Base-by-base conservation (phyloP, 2,888 invertebrate species). In the Heliconius erato region DNA sequence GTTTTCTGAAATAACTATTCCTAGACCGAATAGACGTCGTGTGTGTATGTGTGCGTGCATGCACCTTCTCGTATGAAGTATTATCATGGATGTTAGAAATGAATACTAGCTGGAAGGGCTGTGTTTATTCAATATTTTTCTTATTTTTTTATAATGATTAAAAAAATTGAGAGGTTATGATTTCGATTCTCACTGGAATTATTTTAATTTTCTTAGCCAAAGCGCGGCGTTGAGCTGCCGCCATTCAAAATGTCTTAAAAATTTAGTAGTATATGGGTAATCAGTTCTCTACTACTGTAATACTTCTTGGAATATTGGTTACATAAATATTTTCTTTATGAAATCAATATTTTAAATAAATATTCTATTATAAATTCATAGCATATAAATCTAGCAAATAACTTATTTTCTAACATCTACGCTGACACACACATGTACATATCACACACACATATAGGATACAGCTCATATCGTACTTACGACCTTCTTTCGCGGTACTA, bases 381-480 rank as follows among this genome's bases (percentile, higher is more conserved):
- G 85, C 83, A 63, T 63, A 44, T 82, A 79, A 69, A 84, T 85
- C 86, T 74, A 85, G 79, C 83, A 79, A 77, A 67, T 54, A 69
- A 69, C 40, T 79, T 81, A 83, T 79, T 16, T 82, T 84, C 81
- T 85, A 87, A 86, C 67, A 89, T 90, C 91, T 82, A 9, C 82
- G 89, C 85, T 72, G 88, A 85, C 89, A 85, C 92, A 92, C 91
- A 92, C 88, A 88, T 85, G n/a, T 6, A 85, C 79, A 86, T 86
- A 79, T 67, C 84, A 84, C 88, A 89, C 87, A 82, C 86, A 87
- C 86, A 91, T 92, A 91, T 91, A 91, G 89, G 90, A 88, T 88
- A 91, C 90, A 94, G 93, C 94, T 95, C 95, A 95, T 95, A 95
- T 95, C 94, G 94, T 92, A 95, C 94, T 93, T 95, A 95, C 94